Evolutionary conservation across 2,113 vertebrate genomes (phyloP), one percentile per base, ranked within the genome.

Genomic region (Struthidea cinerea): DNA sequence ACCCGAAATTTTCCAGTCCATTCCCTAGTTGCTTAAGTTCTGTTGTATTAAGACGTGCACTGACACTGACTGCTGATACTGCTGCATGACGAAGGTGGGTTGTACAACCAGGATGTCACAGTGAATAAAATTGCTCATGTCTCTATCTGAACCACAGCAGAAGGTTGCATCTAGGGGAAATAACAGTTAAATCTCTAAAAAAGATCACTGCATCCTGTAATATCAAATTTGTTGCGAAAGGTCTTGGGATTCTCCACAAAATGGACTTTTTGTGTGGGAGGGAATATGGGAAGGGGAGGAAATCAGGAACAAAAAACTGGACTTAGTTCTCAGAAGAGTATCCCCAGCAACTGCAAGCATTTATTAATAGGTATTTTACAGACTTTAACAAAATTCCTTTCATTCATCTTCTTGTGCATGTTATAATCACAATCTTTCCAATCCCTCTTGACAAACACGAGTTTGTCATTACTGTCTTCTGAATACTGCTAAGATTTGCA

Each of bases 1-100:
- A 0, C 0, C 0, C 1, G 4, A 17, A 26, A 5, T 33, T 50
- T 89, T 80, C 65, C 32, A 73, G 39, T 63, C 47, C 7, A 53
- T 74, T 81, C 10, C 14, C 5, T 32, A 33, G 37, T 10, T 83
- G 44, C 44, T 88, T 60, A 47, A 30, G 35, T 42, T 90, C 53
- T 71, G 18, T 26, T 84, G 52, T 63, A 32, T 46, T 37, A 64
- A 57, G 57, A 80, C 12, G 11, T 9, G 10, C 26, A 73, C 47
- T 18, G 20, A 19, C 39, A 44, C 20, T 24, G 61, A 60, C 20
- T 42, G 42, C 41, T 56, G 49, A 42, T 28, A 82, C 7, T 47
- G 35, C 35, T 64, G 19, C 39, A 46, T 24, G 26, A 37, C 35
- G 76, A 93, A 88, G 39, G 16, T 64, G 27, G 15, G 32, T 32